phyloP scores from a whole-genome alignment of 2,113 vertebrate species.

The Sinocyclocheilus grahami region DNA sequence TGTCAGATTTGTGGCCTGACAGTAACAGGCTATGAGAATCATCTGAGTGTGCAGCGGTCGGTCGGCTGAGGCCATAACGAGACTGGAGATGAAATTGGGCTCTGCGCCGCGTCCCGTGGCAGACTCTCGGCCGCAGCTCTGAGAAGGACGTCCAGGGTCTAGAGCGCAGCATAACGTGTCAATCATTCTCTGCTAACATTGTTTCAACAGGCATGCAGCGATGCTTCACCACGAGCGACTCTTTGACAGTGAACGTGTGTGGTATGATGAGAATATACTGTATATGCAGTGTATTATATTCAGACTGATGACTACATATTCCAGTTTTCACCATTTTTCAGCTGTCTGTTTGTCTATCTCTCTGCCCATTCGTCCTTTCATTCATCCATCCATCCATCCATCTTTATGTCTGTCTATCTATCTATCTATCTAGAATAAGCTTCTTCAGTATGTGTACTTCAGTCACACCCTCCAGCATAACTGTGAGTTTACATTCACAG shows the following conservation, averaged over 20 bases:
- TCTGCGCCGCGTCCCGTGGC: not conserved
- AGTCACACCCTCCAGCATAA: too few relatives aligned
- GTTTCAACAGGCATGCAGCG: slow-evolving; percentile 19
- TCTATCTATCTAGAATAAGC: not conserved
- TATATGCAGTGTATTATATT: not conserved
- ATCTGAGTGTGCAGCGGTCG: slow-evolving; percentile 41
- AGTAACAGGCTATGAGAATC: slow-evolving; percentile 10
- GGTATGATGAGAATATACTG: not conserved
- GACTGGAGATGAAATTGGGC: slow-evolving; percentile 52
- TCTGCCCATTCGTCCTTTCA: too few relatives aligned
- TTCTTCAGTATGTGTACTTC: too few relatives aligned
- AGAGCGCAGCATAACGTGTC: slow-evolving; percentile 12
- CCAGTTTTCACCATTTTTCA: not conserved
- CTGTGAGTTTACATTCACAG: not conserved
- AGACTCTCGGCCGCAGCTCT: not conserved
- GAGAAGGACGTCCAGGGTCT: slow-evolving; percentile 22
- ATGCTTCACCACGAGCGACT: not conserved
- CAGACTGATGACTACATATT: not conserved
- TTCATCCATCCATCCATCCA: too few relatives aligned
- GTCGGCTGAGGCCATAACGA: slow-evolving; percentile 46
- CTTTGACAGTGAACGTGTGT: not conserved
- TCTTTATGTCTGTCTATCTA: too few relatives aligned
- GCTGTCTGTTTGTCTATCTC: too few relatives aligned
- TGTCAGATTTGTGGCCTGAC: slow-evolving; percentile 47
- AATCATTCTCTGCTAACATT: slow-evolving; percentile 46